Base-by-base conservation (phyloP, 1,140 invertebrate species). In the Homarus americanus region DNA sequence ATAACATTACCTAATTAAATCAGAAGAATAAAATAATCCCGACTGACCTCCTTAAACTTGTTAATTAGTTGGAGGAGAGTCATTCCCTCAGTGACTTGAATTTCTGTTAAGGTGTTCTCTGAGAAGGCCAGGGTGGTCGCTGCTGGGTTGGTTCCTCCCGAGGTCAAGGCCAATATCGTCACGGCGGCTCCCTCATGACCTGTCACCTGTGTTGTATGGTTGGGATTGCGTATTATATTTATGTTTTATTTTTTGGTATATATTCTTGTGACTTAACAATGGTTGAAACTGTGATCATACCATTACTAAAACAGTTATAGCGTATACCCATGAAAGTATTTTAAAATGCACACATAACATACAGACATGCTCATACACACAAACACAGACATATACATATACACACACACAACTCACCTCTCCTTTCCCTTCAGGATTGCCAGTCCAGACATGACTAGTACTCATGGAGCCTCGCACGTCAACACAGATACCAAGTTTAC, bases 351-450 rank as follows among this genome's bases (percentile, higher is more conserved):
- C n/a, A n/a, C n/a, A n/a, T n/a, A n/a, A n/a, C n/a, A n/a, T n/a
- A n/a, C n/a, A n/a, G n/a, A n/a, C n/a, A n/a, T n/a, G n/a, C n/a
- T n/a, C n/a, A n/a, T n/a, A n/a, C n/a, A n/a, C n/a, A n/a, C n/a
- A n/a, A n/a, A n/a, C n/a, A n/a, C n/a, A n/a, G n/a, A n/a, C 12
- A 15, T 49, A 49, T 49, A 7, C 5, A 49, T 15, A 49, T 49
- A 49, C 44, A 49, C 44, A 49, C 12, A 5, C 12, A 63, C 24
- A 24, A 89, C 87, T 75, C 63, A 89, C 87, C 79, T 89, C 87
- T 72, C 87, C 87, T 58, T 89, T 89, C 15, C 87, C 79, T 75
- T 82, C 87, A 24, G 87, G 87, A 63, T 89, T 89, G 69, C 87
- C 87, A 17, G 87, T 89, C 63, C 79, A 73, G 32, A 89, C 87